Percentiles rank a stretch among this genome's conserved stretches.
Conservation (phyloP, 2,797 vertebrate species). For the Holocentrus rufus region DNA sequence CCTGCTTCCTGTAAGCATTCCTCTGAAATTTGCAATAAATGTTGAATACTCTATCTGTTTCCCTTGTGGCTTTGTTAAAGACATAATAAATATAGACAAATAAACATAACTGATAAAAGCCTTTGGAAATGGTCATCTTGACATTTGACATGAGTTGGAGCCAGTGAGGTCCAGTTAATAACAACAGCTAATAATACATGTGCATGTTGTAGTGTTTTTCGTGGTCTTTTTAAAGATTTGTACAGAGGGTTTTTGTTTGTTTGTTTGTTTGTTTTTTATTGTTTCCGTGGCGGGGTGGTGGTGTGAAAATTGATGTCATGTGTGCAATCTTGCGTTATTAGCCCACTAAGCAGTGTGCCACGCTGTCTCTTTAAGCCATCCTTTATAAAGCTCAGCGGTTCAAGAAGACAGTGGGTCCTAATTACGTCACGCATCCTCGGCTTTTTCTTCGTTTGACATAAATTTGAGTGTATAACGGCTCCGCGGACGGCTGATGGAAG, state of each 20-base stretch:
- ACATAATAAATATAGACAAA: too few species aligned
- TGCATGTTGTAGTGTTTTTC: too few species aligned
- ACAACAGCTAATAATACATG: too few species aligned
- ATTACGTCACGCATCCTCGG: conserved; percentile 68
- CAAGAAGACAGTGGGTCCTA: conserved; percentile 64
- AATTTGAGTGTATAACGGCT: conserved; percentile 33
- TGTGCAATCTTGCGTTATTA: too few species aligned
- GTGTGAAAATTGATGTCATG: too few species aligned
- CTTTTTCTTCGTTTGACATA: conserved; percentile 33
- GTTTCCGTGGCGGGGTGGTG: too few species aligned
- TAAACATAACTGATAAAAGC: background rate
- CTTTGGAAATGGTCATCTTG: too few species aligned
- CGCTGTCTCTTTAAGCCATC: conserved; percentile 74
- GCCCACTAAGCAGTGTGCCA: background rate
- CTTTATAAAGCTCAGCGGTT: conserved; percentile 40
- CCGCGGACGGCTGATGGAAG: background rate
- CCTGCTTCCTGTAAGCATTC: conserved; percentile 61
- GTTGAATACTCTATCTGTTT: conserved; percentile 28
- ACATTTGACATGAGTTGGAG: too few species aligned
- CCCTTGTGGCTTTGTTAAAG: conserved; percentile 16
- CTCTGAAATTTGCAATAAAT: conserved; percentile 68
- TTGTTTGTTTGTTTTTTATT: too few species aligned
- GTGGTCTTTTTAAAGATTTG: too few species aligned
- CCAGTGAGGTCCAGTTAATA: too few species aligned
- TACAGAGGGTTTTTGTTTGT: too few species aligned